Conservation (phyloP, 2,113 vertebrate species). For the Symphodus melops region DNA sequence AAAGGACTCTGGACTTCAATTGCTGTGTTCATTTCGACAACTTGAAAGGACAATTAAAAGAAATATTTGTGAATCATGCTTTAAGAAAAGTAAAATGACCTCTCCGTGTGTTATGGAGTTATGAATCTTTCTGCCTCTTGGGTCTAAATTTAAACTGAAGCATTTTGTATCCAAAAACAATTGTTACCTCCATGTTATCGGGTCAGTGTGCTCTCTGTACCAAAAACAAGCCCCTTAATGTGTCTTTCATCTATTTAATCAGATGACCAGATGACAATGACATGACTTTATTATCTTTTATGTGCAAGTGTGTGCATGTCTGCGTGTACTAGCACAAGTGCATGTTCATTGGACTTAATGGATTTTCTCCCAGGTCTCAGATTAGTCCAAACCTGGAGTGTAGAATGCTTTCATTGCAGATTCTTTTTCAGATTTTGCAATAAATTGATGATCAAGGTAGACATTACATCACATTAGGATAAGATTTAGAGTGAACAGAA, state of each 20-base stretch:
- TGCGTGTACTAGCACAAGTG: not conserved
- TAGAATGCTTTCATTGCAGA: slow-evolving; percentile 54
- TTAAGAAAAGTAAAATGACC: not conserved
- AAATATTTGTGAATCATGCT: not conserved
- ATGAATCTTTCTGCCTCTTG: not conserved
- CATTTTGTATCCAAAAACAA: slow-evolving; percentile 6
- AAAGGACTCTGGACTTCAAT: slow-evolving; percentile 24
- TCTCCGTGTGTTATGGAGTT: not conserved
- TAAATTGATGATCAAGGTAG: slow-evolving; percentile 38
- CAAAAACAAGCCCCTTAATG: slow-evolving; percentile 34
- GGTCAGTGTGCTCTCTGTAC: slow-evolving; percentile 1
- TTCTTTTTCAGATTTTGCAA: slow-evolving; percentile 39
- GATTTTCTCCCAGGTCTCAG: slow-evolving; percentile 47
- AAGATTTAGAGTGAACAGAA: not conserved
- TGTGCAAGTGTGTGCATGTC: not conserved
- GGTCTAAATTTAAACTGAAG: too few relatives aligned
- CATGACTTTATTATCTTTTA: slow-evolving; percentile 53
- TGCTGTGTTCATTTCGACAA: not conserved
- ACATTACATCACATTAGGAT: slow-evolving; percentile 9
- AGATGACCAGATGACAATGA: slow-evolving; percentile 56
- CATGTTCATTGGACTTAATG: slow-evolving; percentile 25
- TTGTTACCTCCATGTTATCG: not conserved
- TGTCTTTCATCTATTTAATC: slow-evolving; percentile 67
- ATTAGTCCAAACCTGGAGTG: slow-evolving; percentile 41
- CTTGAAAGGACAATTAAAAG: not conserved